Percentiles rank a stretch among this genome's conserved stretches.
Conservation (phyloP, 2,888 invertebrate species). For the Aphidius colemani region DNA sequence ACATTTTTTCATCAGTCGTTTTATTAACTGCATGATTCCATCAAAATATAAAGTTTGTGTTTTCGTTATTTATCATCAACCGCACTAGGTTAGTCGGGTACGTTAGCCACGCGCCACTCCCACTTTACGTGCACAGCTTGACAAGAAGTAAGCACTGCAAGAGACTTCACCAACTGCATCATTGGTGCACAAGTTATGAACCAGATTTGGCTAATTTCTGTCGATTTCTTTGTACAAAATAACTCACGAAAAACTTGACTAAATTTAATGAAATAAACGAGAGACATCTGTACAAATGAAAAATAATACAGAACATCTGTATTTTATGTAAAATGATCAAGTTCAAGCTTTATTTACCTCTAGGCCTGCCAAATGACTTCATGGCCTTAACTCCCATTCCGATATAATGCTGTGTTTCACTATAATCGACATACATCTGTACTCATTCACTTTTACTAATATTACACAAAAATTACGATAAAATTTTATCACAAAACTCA, state of each 20-base stretch:
- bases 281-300: neutral
- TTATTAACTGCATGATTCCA: neutral
- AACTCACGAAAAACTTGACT: no score
- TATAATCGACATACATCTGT: conserved; percentile 67
- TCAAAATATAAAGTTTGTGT: neutral
- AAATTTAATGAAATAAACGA: no score
- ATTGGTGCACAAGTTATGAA: conserved; percentile 9
- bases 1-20: no score
- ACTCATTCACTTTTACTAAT: conserved; percentile 36
- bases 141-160: conserved; percentile 33
- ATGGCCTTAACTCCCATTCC: conserved; percentile 89
- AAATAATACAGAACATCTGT: neutral
- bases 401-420: conserved; percentile 61
- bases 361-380: conserved; percentile 85
- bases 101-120: conserved; percentile 33
- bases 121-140: conserved; percentile 29
- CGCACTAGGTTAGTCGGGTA: conserved; percentile 33
- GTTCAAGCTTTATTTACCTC: conserved; percentile 66
- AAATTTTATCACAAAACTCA: neutral
- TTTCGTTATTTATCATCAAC: conserved; percentile 13
- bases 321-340: no score
- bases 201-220: no score
- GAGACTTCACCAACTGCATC: conserved; percentile 18
- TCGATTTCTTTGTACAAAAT: no score
- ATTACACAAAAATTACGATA: neutral